These are phyloP conservation scores for Drosophila orena DNA, from an alignment of 1,140 invertebrate species.

Conservation along the genomic window DNA sequence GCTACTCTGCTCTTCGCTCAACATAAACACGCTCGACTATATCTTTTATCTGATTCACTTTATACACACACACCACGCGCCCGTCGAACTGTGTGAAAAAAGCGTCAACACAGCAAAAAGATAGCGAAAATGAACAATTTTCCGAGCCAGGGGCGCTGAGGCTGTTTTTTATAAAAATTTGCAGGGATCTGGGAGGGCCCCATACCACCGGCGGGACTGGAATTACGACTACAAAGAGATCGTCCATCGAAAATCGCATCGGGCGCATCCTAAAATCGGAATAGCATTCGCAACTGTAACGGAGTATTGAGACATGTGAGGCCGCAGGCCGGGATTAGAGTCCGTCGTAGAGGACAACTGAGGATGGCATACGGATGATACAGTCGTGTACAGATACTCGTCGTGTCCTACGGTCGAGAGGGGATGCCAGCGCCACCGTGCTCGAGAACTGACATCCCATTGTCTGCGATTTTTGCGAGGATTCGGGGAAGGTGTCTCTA, in stretches of 20 bases:
- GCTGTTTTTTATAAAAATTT: conserved; percentile 75
- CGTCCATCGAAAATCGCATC: conserved; percentile 47
- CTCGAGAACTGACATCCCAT: conserved; percentile 54
- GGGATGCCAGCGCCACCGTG: conserved; percentile 68
- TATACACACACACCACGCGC: conserved; percentile 62
- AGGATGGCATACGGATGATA: conserved; percentile 20
- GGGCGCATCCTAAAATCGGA: conserved; percentile 49
- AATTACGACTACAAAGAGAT: conserved; percentile 50
- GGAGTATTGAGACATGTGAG: conserved; percentile 66
- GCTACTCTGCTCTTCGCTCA: conserved; percentile 46
- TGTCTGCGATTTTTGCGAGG: conserved; percentile 28
- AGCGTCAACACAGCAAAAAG: conserved; percentile 70
- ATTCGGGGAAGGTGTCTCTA: conserved; percentile 67
- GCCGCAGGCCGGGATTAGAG: conserved; percentile 74
- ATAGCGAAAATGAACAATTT: conserved; percentile 19
- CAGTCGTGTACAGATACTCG: neutral
- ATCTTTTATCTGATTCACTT: conserved; percentile 72
- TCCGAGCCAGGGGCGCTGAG: conserved; percentile 29
- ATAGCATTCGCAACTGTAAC: conserved; percentile 68
- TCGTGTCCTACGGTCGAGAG: neutral
- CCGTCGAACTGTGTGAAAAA: conserved; percentile 60
- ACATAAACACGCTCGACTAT: conserved; percentile 70
- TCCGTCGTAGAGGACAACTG: conserved; percentile 56
- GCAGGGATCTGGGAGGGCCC: conserved; percentile 28
- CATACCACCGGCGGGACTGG: conserved; percentile 7